Base-by-base conservation (phyloP, 2,797 vertebrate species). In the Rhabdomys pumilio region DNA sequence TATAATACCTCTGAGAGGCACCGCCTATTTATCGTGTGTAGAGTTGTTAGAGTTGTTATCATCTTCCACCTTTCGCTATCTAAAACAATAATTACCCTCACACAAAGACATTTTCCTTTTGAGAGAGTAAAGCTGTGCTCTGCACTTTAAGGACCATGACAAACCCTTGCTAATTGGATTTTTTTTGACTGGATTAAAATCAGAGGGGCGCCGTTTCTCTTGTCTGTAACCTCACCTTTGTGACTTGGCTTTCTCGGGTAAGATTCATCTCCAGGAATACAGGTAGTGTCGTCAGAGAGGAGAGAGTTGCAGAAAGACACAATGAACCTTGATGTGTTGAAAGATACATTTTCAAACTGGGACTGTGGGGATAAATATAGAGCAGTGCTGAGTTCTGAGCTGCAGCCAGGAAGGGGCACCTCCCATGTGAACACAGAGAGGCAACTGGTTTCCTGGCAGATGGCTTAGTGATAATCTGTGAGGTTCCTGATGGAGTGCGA, bases 111-210 rank as follows among this genome's bases (percentile, higher is more conserved):
- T 89, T 95, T 94, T 93, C 20, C n/a, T 82, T 90, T 80, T 89
- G 90, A 97, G 47, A 89, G 91, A 63, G 1, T 34, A 80, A 38
- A 90, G 55, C 38, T 72, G 11, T 89, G 29, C 14, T 34, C 88
- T 96, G 73, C 69, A 53, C 89, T 91, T 94, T 91, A 86, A 75
- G 65, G 83, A 93, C 29, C 38, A 29, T 89, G 89, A 72, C 83
- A 93, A 90, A 79, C 26, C 76, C 22, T 55, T 63, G 69, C 80
- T 96, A 91, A 95, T 79, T 95, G 59, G 75, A 86, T 83, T 94
- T 92, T 50, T 57, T 82, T 96, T 95, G 90, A 92, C 72, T 97
- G 88, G 50, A 94, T 95, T 95, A 93, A 96, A 94, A 84, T 24
- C 17, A 44, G 81, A 65, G 20, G 69, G 41, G 3, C 1, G 4